A percentile compares a stretch with the other conserved stretches of the same genome.
Evolutionary conservation across 2,888 invertebrate genomes (phyloP).

Genomic region (Dioctria linearis): DNA sequence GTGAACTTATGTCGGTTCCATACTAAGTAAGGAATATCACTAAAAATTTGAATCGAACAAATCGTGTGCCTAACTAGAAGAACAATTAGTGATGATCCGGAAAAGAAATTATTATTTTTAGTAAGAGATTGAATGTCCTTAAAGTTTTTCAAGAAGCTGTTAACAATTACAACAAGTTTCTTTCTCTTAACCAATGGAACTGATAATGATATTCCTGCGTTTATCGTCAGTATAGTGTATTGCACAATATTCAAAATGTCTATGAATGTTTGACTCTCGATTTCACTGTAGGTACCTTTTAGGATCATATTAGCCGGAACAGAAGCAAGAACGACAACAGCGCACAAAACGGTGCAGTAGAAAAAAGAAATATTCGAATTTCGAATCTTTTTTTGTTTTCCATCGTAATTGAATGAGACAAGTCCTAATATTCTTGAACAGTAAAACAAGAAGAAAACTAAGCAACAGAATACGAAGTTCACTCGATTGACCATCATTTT

Average conservation of each 20-base stretch:
- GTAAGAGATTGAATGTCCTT: background rate
- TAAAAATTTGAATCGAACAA: conserved; percentile 14
- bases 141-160: background rate
- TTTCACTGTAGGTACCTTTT: background rate
- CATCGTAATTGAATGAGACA: conserved; percentile 17
- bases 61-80: background rate
- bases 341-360: background rate
- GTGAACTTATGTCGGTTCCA: background rate
- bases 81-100: background rate
- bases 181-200: conserved; percentile 4
- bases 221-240: conserved; percentile 9
- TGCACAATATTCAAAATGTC: conserved; percentile 16
- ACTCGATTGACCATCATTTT: conserved; percentile 17
- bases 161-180: conserved; percentile 1
- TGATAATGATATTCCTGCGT: background rate
- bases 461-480: background rate
- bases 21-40: conserved; percentile 32
- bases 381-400: background rate
- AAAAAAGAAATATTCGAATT: background rate
- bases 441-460: background rate
- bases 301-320: conserved; percentile 28
- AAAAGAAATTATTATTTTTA: background rate
- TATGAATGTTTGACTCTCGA: conserved; percentile 7
- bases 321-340: background rate
- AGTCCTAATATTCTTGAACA: conserved; percentile 13